These are phyloP conservation scores for Channa argus DNA, from an alignment of 2,113 vertebrate species.

Conservation along the genomic window DNA sequence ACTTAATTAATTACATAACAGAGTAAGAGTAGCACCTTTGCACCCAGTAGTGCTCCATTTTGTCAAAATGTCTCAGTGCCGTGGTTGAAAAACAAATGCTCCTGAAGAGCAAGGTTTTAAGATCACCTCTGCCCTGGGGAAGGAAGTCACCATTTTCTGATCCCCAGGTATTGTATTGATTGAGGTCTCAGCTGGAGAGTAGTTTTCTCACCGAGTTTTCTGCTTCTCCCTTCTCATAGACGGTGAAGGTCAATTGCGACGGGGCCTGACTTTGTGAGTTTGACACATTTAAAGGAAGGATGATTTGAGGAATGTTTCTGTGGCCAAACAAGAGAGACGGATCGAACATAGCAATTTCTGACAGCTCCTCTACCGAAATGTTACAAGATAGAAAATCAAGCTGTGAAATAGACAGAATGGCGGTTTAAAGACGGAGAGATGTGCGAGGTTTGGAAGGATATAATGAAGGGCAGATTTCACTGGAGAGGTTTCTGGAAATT, in stretches of 20 bases:
- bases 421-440: neutral
- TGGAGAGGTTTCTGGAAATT: slow-evolving; percentile 56
- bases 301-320: slow-evolving; percentile 47
- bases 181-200: slow-evolving; percentile 67
- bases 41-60: neutral
- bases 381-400: slow-evolving; percentile 44
- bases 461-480: slow-evolving; percentile 66
- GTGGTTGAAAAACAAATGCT: slow-evolving; percentile 5
- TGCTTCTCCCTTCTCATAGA: slow-evolving; percentile 29
- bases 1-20: too few relatives aligned
- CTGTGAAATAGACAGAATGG: slow-evolving; percentile 12
- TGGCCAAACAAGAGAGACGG: slow-evolving; percentile 14
- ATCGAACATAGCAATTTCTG: slow-evolving; percentile 48
- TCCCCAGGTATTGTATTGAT: slow-evolving; percentile 67
- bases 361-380: slow-evolving; percentile 26
- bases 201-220: slow-evolving; percentile 36
- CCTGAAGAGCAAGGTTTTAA: slow-evolving; percentile 27
- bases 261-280: slow-evolving; percentile 46
- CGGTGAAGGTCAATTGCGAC: slow-evolving; percentile 62
- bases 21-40: too few relatives aligned
- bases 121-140: slow-evolving; percentile 46
- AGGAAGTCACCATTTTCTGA: slow-evolving; percentile 41
- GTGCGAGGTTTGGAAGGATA: slow-evolving; percentile 16
- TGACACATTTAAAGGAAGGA: slow-evolving; percentile 34
- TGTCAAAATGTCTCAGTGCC: neutral